phyloP scores from a whole-genome alignment of 2,888 invertebrate species.

The Rhagonycha lutea region DNA sequence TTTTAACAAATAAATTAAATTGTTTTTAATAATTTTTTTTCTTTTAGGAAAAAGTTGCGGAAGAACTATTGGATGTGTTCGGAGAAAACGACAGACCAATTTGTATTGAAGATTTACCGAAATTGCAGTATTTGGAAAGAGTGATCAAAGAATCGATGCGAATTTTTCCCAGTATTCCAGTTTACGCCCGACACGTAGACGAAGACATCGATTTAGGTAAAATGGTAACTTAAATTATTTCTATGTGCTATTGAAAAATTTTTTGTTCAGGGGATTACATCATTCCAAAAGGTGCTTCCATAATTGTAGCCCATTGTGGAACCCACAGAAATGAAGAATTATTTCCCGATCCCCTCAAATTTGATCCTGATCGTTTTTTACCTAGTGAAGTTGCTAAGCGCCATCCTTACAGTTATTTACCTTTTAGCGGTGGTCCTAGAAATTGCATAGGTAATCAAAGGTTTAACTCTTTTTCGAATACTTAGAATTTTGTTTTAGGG shows the following conservation, averaged over 20 bases:
- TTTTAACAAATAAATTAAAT: too few species aligned
- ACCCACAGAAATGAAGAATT: slow-evolving; percentile 48
- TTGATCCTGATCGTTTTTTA: slow-evolving; percentile 64
- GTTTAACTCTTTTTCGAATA: background rate
- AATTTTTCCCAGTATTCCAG: slow-evolving; percentile 44
- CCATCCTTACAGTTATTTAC: slow-evolving; percentile 57
- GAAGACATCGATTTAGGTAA: slow-evolving; percentile 42
- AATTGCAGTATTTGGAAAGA: slow-evolving; percentile 46
- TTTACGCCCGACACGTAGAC: slow-evolving; percentile 38
- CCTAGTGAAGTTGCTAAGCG: slow-evolving; percentile 56
- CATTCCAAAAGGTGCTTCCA: slow-evolving; percentile 35
- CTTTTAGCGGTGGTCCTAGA: slow-evolving; percentile 57
- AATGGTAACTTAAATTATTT: slow-evolving; percentile 25
- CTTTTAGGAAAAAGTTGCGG: slow-evolving; percentile 43
- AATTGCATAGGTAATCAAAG: slow-evolving; percentile 56
- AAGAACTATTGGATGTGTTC: slow-evolving; percentile 47
- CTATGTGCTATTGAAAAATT: background rate
- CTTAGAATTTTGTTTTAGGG: background rate
- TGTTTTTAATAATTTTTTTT: background rate
- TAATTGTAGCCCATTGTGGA: slow-evolving; percentile 44
- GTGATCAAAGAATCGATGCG: slow-evolving; percentile 46
- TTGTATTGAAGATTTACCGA: slow-evolving; percentile 44
- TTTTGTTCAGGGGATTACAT: background rate
- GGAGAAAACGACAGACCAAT: slow-evolving; percentile 31
- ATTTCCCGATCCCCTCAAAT: slow-evolving; percentile 63